Evolutionary conservation across 2,113 vertebrate species (phyloP).

Genomic region (Ceyx melanurus): DNA sequence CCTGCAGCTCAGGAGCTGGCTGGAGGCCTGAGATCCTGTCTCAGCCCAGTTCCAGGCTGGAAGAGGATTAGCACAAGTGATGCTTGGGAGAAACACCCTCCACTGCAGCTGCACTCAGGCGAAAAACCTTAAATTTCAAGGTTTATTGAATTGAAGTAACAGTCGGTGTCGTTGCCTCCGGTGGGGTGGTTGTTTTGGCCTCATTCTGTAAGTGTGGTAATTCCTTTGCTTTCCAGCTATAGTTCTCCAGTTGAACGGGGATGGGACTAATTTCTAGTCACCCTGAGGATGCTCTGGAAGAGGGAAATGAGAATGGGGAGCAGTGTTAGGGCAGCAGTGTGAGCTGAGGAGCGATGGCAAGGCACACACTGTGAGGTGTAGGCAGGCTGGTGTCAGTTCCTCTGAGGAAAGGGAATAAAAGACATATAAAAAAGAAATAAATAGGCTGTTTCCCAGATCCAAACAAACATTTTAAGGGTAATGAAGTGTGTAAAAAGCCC

Average conservation of each 20-base stretch:
- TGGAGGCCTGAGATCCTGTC: neutral
- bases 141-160: neutral
- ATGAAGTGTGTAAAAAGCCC: fast-evolving
- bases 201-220: neutral
- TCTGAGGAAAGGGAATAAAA: neutral
- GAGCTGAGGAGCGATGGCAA: neutral
- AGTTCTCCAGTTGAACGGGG: neutral
- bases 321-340: neutral
- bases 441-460: neutral
- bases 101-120: neutral
- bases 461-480: fast-evolving
- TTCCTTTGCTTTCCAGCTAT: neutral
- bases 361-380: neutral
- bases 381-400: neutral
- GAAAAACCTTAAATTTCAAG: neutral
- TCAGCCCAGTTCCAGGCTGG: neutral
- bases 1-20: neutral
- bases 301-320: neutral
- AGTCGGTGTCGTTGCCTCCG: neutral
- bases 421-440: neutral
- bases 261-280: neutral
- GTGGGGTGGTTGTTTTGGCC: neutral
- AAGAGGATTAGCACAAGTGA: neutral
- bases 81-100: neutral
- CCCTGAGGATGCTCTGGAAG: neutral